Evolutionary conservation across 1,140 invertebrate genomes (phyloP).

Genomic region (Nephotettix cincticeps): DNA sequence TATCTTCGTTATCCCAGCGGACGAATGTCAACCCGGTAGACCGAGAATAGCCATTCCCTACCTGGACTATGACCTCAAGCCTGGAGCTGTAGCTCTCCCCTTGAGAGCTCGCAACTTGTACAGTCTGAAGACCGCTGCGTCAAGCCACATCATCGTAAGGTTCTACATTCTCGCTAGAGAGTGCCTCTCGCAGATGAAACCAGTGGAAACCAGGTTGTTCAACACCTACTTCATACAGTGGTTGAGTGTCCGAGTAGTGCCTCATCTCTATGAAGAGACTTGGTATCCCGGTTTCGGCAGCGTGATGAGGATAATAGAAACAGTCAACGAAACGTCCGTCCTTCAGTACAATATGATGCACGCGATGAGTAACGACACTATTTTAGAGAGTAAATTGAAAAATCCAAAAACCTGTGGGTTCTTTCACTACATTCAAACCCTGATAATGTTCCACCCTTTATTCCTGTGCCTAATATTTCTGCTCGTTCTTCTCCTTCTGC

Average conservation of each 20-base stretch:
- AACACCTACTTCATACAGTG: slow-evolving; percentile 33
- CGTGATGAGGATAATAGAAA: slow-evolving; percentile 37
- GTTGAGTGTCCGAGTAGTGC: slow-evolving; percentile 27
- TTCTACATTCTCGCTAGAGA: slow-evolving; percentile 36
- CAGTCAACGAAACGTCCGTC: slow-evolving; percentile 28
- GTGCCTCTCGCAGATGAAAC: slow-evolving; percentile 25
- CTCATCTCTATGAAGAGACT: slow-evolving; percentile 34
- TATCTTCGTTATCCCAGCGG: not conserved
- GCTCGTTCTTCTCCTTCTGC: not conserved
- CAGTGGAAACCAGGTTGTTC: slow-evolving; percentile 29
- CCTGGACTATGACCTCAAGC: slow-evolving; percentile 33
- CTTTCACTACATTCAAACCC: not conserved
- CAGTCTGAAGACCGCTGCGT: slow-evolving; percentile 31
- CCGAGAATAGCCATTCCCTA: slow-evolving; percentile 33
- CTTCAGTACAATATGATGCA: not conserved
- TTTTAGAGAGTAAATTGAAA: not conserved
- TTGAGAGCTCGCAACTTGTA: slow-evolving; percentile 32
- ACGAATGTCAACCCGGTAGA: not conserved
- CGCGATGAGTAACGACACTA: not conserved
- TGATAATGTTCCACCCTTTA: not conserved
- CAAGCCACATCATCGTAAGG: slow-evolving; percentile 33
- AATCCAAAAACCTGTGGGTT: not conserved
- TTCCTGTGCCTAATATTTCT: not conserved
- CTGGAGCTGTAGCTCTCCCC: slow-evolving; percentile 35
- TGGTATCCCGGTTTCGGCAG: slow-evolving; percentile 39